A percentile compares a stretch with the other conserved stretches of the same genome.
Evolutionary conservation across 2,888 invertebrate genomes (phyloP).

Genomic region (Ypsolopha scabrella): DNA sequence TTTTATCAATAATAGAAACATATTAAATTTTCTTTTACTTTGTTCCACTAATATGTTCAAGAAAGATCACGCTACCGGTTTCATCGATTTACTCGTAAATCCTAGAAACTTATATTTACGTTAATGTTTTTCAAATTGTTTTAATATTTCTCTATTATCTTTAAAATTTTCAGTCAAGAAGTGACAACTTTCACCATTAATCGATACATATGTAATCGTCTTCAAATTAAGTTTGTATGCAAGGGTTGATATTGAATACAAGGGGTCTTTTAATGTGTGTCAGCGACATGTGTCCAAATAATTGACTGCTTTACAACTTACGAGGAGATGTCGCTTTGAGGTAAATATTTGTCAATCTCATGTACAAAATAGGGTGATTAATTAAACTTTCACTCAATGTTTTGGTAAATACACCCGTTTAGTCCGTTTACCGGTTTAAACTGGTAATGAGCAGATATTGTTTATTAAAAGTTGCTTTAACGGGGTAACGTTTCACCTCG

Average conservation of each 20-base stretch:
- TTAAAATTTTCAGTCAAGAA: no score
- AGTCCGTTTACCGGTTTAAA: not conserved
- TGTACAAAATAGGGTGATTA: not conserved
- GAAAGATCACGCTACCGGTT: not conserved
- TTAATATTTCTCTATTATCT: no score
- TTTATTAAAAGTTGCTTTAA: no score
- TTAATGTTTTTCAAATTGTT: no score
- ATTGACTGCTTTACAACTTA: conserved; percentile 21
- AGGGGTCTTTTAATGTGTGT: conserved; percentile 17
- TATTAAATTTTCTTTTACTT: no score
- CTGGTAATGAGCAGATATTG: no score
- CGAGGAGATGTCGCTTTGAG: conserved; percentile 24
- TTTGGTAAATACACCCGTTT: not conserved
- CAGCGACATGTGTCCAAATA: conserved; percentile 60
- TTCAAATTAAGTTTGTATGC: conserved; percentile 39
- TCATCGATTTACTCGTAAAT: no score
- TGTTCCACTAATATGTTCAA: no score
- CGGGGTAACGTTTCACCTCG: no score
- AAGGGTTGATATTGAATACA: conserved; percentile 24
- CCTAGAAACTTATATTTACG: no score
- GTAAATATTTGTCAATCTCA: conserved; percentile 11
- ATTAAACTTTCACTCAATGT: not conserved
- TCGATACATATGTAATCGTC: not conserved
- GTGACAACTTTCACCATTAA: no score
- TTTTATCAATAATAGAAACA: no score